Base-by-base conservation (phyloP, 2,888 invertebrate species). In the Drosophila testacea region DNA sequence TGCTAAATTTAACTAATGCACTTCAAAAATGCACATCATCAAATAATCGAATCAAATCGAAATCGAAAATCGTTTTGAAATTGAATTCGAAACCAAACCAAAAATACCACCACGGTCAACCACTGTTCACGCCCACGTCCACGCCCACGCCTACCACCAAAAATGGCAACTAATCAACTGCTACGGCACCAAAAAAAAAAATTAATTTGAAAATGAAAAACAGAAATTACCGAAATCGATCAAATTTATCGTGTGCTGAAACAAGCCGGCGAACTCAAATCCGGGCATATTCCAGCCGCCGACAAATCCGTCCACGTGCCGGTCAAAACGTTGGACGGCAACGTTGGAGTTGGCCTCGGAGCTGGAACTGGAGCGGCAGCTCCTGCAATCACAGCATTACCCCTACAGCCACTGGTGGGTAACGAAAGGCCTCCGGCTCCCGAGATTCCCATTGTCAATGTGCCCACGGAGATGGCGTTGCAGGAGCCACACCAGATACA, bases 211-310 rank as follows among this genome's bases (percentile, higher is more conserved):
- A 36, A 42, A 32, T 32, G 32, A 6, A 1, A 51, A 65, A 76
- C 75, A 90, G 92, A 92, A 91, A 91, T 92, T 78, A 92, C 94
- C 90, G 91, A 97, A 94, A 95, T 97, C 94, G 97, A 98, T 95
- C 96, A 96, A 94, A 97, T 97, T 93, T 98, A 98, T 94, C 97
- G 97, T 94, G 97, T 97, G 93, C 95, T 98, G 94, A 97, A 97
- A 94, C 97, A 97, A 93, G 97, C 97, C 92, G 97, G 97, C 92
- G 97, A 97, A 90, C 81, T 90, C 77, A 91, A 91, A 94, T 96
- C 97, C 94, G 95, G 95, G 94, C 92, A 92, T 87, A 81, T 91
- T 91, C 72, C 91, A 90, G 90, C 59, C 69, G 87, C 83, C 83
- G 92, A 92, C 80, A 92, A 91, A 83, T 83, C 91, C 91, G 90